Conservation (phyloP, 1,140 invertebrate species). For the Venturia canescens region DNA sequence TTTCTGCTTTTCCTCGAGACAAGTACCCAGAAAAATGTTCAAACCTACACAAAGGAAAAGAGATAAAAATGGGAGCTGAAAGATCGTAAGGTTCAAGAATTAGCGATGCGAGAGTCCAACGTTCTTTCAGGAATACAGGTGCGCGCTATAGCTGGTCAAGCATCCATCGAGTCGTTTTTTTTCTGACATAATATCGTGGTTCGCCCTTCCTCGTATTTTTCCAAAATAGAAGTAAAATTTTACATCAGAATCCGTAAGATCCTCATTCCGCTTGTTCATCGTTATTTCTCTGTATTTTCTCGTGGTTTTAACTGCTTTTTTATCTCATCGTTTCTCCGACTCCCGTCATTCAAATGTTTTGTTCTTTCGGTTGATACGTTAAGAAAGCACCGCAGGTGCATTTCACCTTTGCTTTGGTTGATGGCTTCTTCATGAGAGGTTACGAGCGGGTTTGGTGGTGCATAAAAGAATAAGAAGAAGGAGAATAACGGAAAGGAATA, state of each 20-base stretch:
- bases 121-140: neutral
- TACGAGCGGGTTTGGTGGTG: conserved; percentile 8
- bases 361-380: neutral
- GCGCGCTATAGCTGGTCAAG: too few species aligned
- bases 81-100: conserved; percentile 47
- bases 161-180: too few species aligned
- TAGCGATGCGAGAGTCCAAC: conserved; percentile 53
- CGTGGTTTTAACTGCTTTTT: neutral
- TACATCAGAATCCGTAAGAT: neutral
- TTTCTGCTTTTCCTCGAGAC: conserved; percentile 30
- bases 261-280: neutral
- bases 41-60: conserved; percentile 34
- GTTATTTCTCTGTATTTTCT: neutral
- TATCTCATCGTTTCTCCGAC: too few species aligned
- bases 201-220: neutral
- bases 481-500: conserved; percentile 10
- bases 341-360: neutral
- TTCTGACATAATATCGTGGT: too few species aligned
- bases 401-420: neutral
- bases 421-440: neutral
- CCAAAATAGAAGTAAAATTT: too few species aligned
- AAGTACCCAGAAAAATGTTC: conserved; percentile 34
- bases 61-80: neutral
- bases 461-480: neutral
- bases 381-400: neutral